Conservation (phyloP, 2,113 vertebrate genomes). For the Tyrannus savana region DNA sequence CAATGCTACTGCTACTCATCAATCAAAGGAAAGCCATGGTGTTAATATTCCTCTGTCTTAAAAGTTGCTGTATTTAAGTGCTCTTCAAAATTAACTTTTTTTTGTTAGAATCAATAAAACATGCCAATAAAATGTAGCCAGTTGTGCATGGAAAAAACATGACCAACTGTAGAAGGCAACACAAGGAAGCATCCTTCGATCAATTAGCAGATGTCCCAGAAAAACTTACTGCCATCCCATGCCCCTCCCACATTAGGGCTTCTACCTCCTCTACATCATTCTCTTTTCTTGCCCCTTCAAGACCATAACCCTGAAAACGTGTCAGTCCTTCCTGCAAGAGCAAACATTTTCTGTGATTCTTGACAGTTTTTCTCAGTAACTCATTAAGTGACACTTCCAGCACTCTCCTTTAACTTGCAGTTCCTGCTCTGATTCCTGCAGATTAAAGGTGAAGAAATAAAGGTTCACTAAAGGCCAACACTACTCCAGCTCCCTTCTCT, state of each 20-base stretch:
- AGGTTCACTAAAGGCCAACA: background rate
- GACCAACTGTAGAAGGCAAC: background rate
- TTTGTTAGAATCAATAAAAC: background rate
- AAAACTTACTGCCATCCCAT: background rate
- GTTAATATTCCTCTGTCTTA: background rate
- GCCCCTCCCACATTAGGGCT: background rate
- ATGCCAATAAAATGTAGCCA: background rate
- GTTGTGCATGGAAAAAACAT: background rate
- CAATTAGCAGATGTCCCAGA: background rate
- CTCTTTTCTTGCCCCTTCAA: background rate
- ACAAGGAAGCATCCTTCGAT: background rate
- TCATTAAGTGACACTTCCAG: background rate
- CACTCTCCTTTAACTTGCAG: background rate
- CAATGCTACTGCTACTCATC: background rate
- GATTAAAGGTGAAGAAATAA: background rate
- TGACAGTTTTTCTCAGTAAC: background rate
- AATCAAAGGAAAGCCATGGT: background rate
- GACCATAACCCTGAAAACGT: background rate
- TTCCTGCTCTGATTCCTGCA: background rate
- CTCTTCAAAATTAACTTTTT: background rate
- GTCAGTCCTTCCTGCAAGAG: background rate
- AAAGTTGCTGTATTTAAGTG: background rate
- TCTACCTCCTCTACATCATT: background rate
- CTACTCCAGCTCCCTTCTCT: background rate
- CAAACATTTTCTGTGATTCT: background rate